Percentiles rank a stretch among this genome's conserved stretches.
Conservation (phyloP, 2,888 invertebrate species). For the Acrobasis suavella region DNA sequence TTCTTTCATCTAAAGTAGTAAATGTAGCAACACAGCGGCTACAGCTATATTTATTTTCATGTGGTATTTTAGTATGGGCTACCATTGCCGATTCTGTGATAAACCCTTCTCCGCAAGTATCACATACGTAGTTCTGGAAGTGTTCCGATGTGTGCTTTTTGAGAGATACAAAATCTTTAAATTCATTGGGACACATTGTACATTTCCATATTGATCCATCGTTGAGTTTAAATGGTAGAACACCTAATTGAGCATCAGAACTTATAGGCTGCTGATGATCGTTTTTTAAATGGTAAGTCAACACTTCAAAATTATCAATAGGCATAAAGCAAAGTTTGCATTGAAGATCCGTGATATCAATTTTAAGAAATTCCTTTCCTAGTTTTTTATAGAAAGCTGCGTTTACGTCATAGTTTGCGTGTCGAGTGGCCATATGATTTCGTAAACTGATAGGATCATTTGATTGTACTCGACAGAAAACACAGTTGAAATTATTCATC, state of each 20-base stretch:
- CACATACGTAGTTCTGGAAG: conserved; percentile 75
- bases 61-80: conserved; percentile 72
- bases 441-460: conserved; percentile 65
- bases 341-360: conserved; percentile 72
- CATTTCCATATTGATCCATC: conserved; percentile 73
- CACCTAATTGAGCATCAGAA: conserved; percentile 66
- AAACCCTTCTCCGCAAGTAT: conserved; percentile 75
- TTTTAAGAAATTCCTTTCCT: conserved; percentile 70
- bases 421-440: conserved; percentile 60
- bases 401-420: conserved; percentile 68
- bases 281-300: conserved; percentile 66
- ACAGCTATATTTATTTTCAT: conserved; percentile 72
- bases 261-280: conserved; percentile 69
- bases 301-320: conserved; percentile 57
- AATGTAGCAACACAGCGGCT: conserved; percentile 72
- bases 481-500: conserved; percentile 74
- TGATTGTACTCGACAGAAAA: conserved; percentile 70
- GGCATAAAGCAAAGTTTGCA: conserved; percentile 70
- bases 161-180: conserved; percentile 70
- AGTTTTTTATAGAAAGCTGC: conserved; percentile 73
- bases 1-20: conserved; percentile 65
- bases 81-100: conserved; percentile 74
- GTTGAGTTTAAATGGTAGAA: conserved; percentile 67
- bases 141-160: conserved; percentile 72
- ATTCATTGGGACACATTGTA: conserved; percentile 69